A percentile compares a stretch with the other conserved stretches of the same genome.
Evolutionary conservation across 2,888 invertebrate genomes (phyloP).

Genomic region (Pristionchus entomophagus): DNA sequence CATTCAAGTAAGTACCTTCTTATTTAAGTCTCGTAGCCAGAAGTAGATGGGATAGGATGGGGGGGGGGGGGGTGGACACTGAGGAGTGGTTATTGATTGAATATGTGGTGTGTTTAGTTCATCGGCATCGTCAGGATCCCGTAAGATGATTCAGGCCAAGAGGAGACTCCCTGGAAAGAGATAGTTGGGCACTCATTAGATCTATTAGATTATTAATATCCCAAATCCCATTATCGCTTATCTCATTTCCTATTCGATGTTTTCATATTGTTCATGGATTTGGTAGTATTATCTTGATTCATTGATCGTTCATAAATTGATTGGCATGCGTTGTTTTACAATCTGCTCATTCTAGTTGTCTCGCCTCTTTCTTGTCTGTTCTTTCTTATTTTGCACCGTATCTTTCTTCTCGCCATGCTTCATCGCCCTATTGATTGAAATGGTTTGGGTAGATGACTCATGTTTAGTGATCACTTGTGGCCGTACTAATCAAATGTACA

Average conservation of each 20-base stretch:
- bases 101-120: not conserved
- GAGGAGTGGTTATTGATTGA: not conserved
- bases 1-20: slow-evolving; percentile 20
- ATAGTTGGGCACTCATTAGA: not conserved
- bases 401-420: not conserved
- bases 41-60: too few relatives aligned
- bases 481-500: slow-evolving; percentile 1
- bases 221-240: not conserved
- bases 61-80: too few relatives aligned
- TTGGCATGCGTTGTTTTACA: not conserved
- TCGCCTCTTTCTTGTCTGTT: not conserved
- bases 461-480: not conserved
- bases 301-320: slow-evolving; percentile 8
- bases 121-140: not conserved
- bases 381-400: not conserved
- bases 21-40: too few relatives aligned
- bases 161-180: slow-evolving; percentile 6
- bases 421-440: not conserved
- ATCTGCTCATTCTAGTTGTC: slow-evolving; percentile 7
- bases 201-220: not conserved
- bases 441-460: not conserved
- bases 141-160: slow-evolving; percentile 23
- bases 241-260: not conserved
- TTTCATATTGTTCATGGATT: slow-evolving; percentile 9
- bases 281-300: not conserved